Base-by-base conservation (phyloP, 2,888 invertebrate genomes). In the Crematogaster levior region DNA sequence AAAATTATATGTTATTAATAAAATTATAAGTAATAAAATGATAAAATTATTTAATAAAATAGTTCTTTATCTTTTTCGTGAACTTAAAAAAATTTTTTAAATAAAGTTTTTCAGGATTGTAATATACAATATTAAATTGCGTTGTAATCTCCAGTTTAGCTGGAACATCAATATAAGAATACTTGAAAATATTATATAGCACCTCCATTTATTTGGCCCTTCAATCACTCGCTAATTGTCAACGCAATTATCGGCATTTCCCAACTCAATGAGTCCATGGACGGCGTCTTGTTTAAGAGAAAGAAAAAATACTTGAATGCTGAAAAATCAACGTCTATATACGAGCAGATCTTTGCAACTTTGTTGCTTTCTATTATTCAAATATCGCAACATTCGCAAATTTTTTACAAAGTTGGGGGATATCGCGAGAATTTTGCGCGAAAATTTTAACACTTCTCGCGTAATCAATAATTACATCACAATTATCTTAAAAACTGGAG, bases 241-340 rank as follows among this genome's bases (percentile, higher is more conserved):
- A 75, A 72, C 12, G 82, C 86, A 86, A 82, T 82, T 75, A 68
- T 70, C 48, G 81, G 30, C 66, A 83, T 56, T 87, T 85, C 83
- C 68, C 60, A 61, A 79, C 68, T 84, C 82, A 40, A 77, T 82
- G 77, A 85, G 77, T 83, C 83, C 85, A 63, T 87, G 86, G 87
- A 86, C 87, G 85, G 86, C 79, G 83, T 82, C 83, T 81, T 87
- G 85, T 37, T 87, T 85, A 81, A 73, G 60, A 83, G 87, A 79
- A 58, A 56, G 72, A 37, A 68, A 30, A 82, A 70, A 81, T 40
- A 21, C 5, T 60, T 43, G 30, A n/a, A 43, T 21, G 21, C 7
- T 46, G 18, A 46, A 46, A 18, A 46, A 43, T 73, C 43, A 60
- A 60, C 21, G 15, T n/a, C 21, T 9, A 60, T 3, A 1, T 58